These are phyloP conservation scores for Drosophila orena DNA, from an alignment of 1,140 invertebrate species.

Conservation along the genomic window DNA sequence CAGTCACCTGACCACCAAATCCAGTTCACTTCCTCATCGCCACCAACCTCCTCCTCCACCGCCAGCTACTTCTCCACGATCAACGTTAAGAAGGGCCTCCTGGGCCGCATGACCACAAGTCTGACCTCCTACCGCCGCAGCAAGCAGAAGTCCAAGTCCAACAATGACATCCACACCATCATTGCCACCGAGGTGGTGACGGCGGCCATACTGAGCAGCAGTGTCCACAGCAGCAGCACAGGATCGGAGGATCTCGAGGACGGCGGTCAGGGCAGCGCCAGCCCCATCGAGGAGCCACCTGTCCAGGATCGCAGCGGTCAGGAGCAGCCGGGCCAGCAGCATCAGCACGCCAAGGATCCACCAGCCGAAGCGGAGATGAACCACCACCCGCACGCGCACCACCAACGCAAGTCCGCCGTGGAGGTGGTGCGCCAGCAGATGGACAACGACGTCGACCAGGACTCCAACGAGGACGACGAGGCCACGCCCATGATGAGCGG, in stretches of 20 bases:
- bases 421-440: slow-evolving; percentile 12
- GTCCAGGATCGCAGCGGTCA: background rate
- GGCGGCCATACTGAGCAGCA: slow-evolving; percentile 48
- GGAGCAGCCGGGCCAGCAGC: slow-evolving; percentile 7
- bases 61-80: slow-evolving; percentile 82
- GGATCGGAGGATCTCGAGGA: slow-evolving; percentile 33
- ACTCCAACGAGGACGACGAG: slow-evolving; percentile 62
- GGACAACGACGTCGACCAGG: slow-evolving; percentile 33
- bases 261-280: background rate
- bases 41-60: background rate
- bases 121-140: slow-evolving; percentile 81
- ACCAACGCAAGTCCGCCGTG: slow-evolving; percentile 16
- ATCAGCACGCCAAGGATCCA: slow-evolving; percentile 12
- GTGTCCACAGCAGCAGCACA: slow-evolving; percentile 35
- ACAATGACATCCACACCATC: slow-evolving; percentile 81
- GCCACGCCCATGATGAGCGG: slow-evolving; percentile 50
- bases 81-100: slow-evolving; percentile 79
- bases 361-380: slow-evolving; percentile 50
- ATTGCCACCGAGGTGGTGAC: slow-evolving; percentile 69
- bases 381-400: slow-evolving; percentile 27
- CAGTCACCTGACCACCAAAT: background rate
- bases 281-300: slow-evolving; percentile 4
- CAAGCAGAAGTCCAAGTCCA: slow-evolving; percentile 82
- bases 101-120: slow-evolving; percentile 83
- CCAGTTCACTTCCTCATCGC: slow-evolving; percentile 2